phyloP scores from a whole-genome alignment of 2,113 vertebrate species.

The Dinomys branickii region DNA sequence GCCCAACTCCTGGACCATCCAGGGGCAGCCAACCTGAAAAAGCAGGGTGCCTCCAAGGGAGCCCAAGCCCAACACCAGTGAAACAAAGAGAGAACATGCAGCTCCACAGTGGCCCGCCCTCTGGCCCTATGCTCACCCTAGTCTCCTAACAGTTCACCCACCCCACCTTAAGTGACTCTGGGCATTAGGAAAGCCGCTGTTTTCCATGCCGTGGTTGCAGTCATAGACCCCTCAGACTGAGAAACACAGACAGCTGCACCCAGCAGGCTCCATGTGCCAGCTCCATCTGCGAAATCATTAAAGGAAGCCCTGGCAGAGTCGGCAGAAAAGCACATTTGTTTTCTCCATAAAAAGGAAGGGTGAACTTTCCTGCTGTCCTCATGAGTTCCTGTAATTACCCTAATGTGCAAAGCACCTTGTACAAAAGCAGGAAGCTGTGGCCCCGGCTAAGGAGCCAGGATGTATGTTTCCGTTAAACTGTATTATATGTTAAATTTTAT shows the following conservation, averaged over 20 bases:
- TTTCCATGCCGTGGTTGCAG: slow-evolving; percentile 80
- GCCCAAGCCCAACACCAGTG: not conserved
- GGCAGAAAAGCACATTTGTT: slow-evolving; percentile 87
- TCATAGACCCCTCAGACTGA: slow-evolving; percentile 86
- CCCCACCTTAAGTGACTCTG: slow-evolving; percentile 67
- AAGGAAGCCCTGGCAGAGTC: slow-evolving; percentile 84
- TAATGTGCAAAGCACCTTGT: slow-evolving; percentile 48
- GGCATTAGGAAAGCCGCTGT: slow-evolving; percentile 71
- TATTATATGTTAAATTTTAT: not conserved
- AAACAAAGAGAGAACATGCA: slow-evolving; percentile 54
- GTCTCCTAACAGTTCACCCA: slow-evolving; percentile 58
- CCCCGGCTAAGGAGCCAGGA: not conserved
- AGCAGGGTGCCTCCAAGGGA: not conserved
- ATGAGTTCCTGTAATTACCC: slow-evolving; percentile 68
- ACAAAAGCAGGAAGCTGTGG: slow-evolving; percentile 48
- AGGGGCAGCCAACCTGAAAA: too few relatives aligned
- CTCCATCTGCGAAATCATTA: slow-evolving; percentile 88
- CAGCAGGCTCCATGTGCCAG: slow-evolving; percentile 86
- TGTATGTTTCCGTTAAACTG: slow-evolving; percentile 2
- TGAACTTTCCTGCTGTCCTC: slow-evolving; percentile 81
- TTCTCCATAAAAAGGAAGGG: slow-evolving; percentile 85
- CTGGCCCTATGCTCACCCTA: slow-evolving; percentile 78
- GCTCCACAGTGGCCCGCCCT: slow-evolving; percentile 69
- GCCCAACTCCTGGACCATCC: not conserved
- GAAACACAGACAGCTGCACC: slow-evolving; percentile 88